These are phyloP conservation scores for Pteronura brasiliensis DNA, from an alignment of 2,113 vertebrate species.

Conservation along the genomic window DNA sequence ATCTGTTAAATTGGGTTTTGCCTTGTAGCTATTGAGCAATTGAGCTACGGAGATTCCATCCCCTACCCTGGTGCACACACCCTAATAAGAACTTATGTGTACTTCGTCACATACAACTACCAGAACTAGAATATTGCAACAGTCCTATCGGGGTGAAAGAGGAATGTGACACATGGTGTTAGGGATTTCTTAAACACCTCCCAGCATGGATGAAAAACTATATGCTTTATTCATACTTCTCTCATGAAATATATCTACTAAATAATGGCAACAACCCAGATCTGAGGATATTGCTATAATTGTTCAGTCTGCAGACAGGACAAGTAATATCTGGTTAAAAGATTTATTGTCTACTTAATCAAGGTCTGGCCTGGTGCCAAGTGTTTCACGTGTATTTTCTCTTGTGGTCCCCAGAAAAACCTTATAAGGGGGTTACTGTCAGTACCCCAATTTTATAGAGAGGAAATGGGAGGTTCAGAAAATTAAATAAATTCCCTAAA, in stretches of 20 bases:
- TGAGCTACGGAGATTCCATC: neutral
- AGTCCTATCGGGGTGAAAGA: neutral
- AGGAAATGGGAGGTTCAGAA: neutral
- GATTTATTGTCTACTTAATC: neutral
- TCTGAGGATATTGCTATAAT: neutral
- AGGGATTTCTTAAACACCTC: neutral
- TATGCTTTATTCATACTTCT: neutral
- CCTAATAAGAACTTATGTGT: neutral
- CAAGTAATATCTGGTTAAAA: neutral
- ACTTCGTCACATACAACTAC: neutral
- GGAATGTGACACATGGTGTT: neutral
- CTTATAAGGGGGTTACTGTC: neutral
- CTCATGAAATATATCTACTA: neutral
- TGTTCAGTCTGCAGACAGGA: neutral
- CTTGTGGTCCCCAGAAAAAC: neutral
- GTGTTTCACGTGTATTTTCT: neutral
- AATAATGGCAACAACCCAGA: neutral
- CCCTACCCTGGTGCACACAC: neutral
- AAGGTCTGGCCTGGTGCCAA: neutral
- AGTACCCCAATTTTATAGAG: neutral
- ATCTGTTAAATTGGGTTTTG: conserved; percentile 37
- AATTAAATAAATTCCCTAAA: neutral
- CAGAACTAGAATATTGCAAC: neutral
- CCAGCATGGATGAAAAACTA: neutral
- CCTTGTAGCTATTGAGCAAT: neutral